A percentile compares a stretch with the other conserved stretches of the same genome.
Conservation (phyloP, 2,888 invertebrate genomes). For the Taphrorychus bicolor region DNA sequence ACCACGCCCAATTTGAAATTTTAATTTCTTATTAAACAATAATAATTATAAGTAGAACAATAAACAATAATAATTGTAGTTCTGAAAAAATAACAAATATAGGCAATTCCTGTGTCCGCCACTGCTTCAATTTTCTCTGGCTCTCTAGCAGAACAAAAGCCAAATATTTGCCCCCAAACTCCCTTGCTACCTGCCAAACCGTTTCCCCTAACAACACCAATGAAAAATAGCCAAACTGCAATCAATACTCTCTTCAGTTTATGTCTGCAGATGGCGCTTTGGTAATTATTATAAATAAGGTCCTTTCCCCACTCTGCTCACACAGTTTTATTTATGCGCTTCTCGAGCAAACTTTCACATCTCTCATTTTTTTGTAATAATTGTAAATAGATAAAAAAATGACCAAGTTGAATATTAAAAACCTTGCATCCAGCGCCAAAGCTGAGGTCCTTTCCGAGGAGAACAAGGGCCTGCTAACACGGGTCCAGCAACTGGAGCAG, state of each 20-base stretch:
- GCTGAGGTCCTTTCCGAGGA: neutral
- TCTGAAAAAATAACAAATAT: too few relatives aligned
- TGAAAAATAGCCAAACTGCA: neutral
- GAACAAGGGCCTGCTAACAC: neutral
- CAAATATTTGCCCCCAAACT: neutral
- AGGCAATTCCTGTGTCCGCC: too few relatives aligned
- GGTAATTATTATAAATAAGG: neutral
- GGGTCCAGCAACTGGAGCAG: constrained; percentile 5
- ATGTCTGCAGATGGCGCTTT: neutral
- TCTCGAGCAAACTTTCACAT: neutral
- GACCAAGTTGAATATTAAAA: neutral
- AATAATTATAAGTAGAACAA: too few relatives aligned
- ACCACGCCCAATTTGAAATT: too few relatives aligned
- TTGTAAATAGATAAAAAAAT: neutral
- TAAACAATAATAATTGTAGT: too few relatives aligned
- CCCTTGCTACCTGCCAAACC: neutral
- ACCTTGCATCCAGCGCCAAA: neutral
- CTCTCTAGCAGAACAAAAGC: constrained; percentile 1
- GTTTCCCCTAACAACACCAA: neutral
- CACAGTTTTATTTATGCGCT: neutral
- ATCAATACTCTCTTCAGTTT: neutral
- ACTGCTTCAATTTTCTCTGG: neutral
- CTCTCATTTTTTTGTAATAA: too few relatives aligned
- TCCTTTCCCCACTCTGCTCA: neutral
- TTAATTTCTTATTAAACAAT: too few relatives aligned